Percentiles rank a stretch among this genome's conserved stretches.
These are phyloP conservation scores for Machimus atricapillus DNA, from an alignment of 2,888 invertebrate genomes.

Conservation along the genomic window DNA sequence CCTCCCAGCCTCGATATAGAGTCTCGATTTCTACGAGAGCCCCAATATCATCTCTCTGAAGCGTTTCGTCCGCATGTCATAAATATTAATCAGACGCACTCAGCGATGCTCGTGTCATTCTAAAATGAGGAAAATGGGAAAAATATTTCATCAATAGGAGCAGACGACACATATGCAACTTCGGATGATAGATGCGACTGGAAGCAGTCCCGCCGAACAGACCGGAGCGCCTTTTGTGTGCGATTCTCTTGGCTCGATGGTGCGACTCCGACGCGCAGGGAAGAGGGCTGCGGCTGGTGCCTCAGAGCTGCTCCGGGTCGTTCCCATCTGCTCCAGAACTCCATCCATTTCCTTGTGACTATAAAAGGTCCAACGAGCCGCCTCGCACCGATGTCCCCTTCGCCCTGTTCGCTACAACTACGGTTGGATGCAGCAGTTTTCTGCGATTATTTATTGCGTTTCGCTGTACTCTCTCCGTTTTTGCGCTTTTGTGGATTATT, in stretches of 20 bases:
- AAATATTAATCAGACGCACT: conserved; percentile 42
- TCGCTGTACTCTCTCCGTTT: not conserved
- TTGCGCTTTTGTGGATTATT: conserved; percentile 4
- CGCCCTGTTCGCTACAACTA: not conserved
- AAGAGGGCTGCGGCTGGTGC: not conserved
- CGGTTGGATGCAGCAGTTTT: not conserved
- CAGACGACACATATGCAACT: not conserved
- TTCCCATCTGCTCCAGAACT: conserved; percentile 1
- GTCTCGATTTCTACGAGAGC: not conserved
- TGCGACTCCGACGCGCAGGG: not conserved
- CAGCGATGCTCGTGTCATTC: not conserved
- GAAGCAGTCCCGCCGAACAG: no score
- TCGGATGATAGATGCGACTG: not conserved
- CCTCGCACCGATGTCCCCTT: not conserved
- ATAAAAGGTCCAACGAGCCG: not conserved
- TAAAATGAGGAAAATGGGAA: not conserved
- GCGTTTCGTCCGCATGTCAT: conserved; percentile 19
- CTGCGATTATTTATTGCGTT: conserved; percentile 1
- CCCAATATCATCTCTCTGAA: not conserved
- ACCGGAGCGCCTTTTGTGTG: not conserved
- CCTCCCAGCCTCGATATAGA: not conserved
- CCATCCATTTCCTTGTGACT: not conserved
- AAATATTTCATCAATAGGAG: conserved; percentile 12
- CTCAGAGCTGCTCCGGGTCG: not conserved
- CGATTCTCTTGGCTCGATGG: not conserved